Conservation (phyloP, 1,140 invertebrate species). For the Apis cerana region DNA sequence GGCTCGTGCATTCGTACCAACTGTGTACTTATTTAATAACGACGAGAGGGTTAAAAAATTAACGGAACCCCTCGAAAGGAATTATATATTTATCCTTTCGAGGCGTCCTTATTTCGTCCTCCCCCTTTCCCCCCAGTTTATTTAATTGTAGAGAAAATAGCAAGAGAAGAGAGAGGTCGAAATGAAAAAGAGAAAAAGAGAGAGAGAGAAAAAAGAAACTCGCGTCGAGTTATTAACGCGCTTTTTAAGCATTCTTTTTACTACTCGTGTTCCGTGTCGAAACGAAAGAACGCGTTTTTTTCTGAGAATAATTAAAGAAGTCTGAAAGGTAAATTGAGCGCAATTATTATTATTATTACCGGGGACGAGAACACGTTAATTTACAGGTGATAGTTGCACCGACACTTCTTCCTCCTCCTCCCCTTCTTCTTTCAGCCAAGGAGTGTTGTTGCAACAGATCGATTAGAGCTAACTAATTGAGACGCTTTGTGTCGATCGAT, state of each 20-base stretch:
- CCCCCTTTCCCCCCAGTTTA: not conserved
- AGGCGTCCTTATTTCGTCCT: no score
- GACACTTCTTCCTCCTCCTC: no score
- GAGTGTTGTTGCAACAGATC: slow-evolving; percentile 35
- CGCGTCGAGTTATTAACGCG: not conserved
- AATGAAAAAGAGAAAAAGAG: not conserved
- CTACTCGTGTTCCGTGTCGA: no score
- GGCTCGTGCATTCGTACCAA: no score
- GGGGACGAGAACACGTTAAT: slow-evolving; percentile 26
- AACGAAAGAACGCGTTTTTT: not conserved
- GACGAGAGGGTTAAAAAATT: not conserved
- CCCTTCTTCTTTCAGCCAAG: not conserved
- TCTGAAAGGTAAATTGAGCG: slow-evolving; percentile 11
- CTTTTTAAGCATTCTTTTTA: not conserved
- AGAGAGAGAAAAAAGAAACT: not conserved
- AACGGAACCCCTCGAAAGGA: not conserved
- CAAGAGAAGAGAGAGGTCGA: not conserved
- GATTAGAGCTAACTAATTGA: slow-evolving; percentile 39
- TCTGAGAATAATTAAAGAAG: slow-evolving; percentile 14
- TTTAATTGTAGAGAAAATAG: not conserved
- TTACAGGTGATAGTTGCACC: slow-evolving; percentile 5
- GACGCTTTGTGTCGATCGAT: slow-evolving; percentile 33
- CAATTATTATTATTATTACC: slow-evolving; percentile 20
- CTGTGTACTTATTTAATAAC: no score
- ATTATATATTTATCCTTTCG: not conserved